These are phyloP conservation scores for Drosophila kuntzei DNA, from an alignment of 2,888 invertebrate species.

Conservation along the genomic window DNA sequence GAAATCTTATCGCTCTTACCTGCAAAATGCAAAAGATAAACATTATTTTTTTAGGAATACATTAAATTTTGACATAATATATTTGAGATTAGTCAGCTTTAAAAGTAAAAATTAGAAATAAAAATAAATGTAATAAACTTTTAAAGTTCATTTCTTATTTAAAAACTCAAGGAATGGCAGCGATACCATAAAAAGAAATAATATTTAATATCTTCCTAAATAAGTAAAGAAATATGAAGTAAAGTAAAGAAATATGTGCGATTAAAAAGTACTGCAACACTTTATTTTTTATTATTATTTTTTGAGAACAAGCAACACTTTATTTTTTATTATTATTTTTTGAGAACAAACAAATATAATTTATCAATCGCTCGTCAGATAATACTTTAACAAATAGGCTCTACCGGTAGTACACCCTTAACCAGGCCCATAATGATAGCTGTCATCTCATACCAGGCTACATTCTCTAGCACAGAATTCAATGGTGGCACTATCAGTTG, in stretches of 20 bases:
- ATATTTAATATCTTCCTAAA: too few relatives aligned
- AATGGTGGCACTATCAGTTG: constrained; percentile 60
- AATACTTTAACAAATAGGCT: constrained; percentile 61
- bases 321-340: neutral
- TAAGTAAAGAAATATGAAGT: too few relatives aligned
- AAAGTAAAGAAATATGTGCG: neutral
- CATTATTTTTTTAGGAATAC: neutral
- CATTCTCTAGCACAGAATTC: constrained; percentile 57
- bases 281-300: neutral
- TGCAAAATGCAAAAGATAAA: constrained; percentile 30
- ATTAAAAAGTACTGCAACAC: neutral
- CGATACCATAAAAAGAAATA: too few relatives aligned
- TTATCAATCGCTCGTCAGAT: neutral
- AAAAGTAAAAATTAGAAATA: neutral
- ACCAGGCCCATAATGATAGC: constrained; percentile 70
- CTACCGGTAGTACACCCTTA: constrained; percentile 65
- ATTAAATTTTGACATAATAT: neutral
- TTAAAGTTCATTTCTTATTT: too few relatives aligned
- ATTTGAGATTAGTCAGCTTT: too few relatives aligned
- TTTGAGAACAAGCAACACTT: constrained; percentile 2
- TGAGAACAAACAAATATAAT: neutral
- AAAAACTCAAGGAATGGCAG: too few relatives aligned
- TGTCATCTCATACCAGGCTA: constrained; percentile 69
- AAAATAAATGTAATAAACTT: neutral
- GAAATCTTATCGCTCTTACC: constrained; percentile 62